Evolutionary conservation across 2,888 invertebrate species (phyloP).

Genomic region (Drosophila neonasuta): DNA sequence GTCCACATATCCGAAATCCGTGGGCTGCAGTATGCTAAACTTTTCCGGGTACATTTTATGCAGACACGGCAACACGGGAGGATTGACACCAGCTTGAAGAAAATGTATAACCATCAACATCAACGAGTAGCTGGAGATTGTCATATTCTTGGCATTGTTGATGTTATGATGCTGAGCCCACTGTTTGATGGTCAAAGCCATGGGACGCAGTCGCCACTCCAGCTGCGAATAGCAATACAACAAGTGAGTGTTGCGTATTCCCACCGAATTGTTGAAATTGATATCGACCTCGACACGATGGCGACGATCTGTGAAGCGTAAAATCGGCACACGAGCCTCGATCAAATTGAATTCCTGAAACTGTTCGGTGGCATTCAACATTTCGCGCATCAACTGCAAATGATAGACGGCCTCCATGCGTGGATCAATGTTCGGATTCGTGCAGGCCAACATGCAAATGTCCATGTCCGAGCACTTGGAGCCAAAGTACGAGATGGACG

Average conservation of each 20-base stretch:
- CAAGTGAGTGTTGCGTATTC: conserved; percentile 97
- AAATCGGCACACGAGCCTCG: conserved; percentile 96
- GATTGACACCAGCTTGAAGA: conserved; percentile 92
- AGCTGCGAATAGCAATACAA: conserved; percentile 94
- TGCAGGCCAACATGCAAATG: conserved; percentile 92
- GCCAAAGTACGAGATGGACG: conserved; percentile 98
- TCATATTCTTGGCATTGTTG: conserved; percentile 97
- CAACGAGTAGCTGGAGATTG: conserved; percentile 97
- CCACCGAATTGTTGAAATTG: conserved; percentile 98
- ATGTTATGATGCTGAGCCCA: conserved; percentile 98
- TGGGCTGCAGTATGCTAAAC: conserved; percentile 83
- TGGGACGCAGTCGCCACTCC: conserved; percentile 97
- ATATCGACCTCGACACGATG: conserved; percentile 95
- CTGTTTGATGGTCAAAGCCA: conserved; percentile 94
- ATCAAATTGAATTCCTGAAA: conserved; percentile 86
- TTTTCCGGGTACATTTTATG: conserved; percentile 88
- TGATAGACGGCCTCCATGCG: conserved; percentile 86
- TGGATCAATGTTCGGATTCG: conserved; percentile 84
- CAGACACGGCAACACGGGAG: conserved; percentile 92
- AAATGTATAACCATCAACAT: conserved; percentile 98
- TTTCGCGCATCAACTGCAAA: conserved; percentile 78
- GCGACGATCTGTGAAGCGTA: conserved; percentile 91
- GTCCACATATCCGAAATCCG: conserved; percentile 85
- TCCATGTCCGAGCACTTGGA: conserved; percentile 96
- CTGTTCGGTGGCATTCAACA: conserved; percentile 76